Conservation (phyloP, 2,888 invertebrate species). For the Mythimna lalbum region DNA sequence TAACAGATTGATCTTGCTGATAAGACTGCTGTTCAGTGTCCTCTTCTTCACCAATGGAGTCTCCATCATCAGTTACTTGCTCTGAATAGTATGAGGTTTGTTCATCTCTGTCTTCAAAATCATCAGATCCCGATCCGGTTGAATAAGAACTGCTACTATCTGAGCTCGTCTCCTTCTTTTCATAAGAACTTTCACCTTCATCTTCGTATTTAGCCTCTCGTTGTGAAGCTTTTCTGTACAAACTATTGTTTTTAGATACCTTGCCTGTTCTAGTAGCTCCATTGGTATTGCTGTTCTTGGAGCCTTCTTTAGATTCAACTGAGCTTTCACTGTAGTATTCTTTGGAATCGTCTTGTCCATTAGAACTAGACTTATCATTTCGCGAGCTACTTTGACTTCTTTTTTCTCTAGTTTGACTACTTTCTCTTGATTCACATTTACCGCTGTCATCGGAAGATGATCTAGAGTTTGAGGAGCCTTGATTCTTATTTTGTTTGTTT, state of each 20-base stretch:
- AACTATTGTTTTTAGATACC: not conserved
- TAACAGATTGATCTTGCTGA: not conserved
- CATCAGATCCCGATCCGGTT: not conserved
- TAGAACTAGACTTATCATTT: not conserved
- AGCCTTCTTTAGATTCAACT: not conserved
- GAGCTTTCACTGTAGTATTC: not conserved
- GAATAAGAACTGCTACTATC: not conserved
- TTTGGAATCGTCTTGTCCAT: not conserved
- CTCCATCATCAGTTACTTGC: not conserved
- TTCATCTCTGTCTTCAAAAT: fast-evolving
- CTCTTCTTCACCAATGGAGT: fast-evolving
- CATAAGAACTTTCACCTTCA: not conserved
- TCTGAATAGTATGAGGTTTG: not conserved
- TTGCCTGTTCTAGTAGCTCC: too few species aligned
- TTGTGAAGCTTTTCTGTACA: not conserved
- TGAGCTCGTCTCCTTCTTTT: fast-evolving
- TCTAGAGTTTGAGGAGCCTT: too few species aligned
- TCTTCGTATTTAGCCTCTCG: not conserved
- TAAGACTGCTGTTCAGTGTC: not conserved
- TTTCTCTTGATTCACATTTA: not conserved
- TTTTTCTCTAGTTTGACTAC: not conserved
- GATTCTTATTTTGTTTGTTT: not conserved
- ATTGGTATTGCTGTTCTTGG: not conserved
- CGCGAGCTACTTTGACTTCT: not conserved
- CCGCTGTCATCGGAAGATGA: too few species aligned